Base-by-base conservation (phyloP, 1,140 invertebrate species). In the Trichonephila inaurata region DNA sequence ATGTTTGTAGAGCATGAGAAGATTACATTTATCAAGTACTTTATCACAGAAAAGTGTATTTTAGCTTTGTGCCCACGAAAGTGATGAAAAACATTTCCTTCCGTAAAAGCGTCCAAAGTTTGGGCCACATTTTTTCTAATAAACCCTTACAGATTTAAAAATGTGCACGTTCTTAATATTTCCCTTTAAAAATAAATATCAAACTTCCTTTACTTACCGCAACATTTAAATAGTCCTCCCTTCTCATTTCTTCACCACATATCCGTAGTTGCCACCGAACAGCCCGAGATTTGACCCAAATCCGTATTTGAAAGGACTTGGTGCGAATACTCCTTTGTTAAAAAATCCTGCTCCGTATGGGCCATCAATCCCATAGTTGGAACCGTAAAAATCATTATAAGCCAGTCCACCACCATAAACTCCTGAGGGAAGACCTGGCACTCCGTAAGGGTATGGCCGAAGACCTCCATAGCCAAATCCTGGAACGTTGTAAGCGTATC, bases 171-270 rank as follows among this genome's bases (percentile, higher is more conserved):
- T 28, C 28, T 28, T 28, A 28, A n/a, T n/a, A n/a, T n/a, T n/a
- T 28, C 1, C 28, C 28, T 51, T 51, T 51, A 3, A 51, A 51
- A 51, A 6, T n/a, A 28, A 28, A 51, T 51, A 5, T 51, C 5
- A 51, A 51, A 51, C 44, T 51, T 5, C 8, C 44, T 6, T 51
- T 51, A 51, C 28, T 51, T 51, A 77, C 69, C 14, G 4, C 24
- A 40, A 14, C 16, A 12, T 33, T 5, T 19, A 10, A 77, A 18
- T 16, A 18, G 16, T 0, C 14, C 18, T 77, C 33, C 28, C 28
- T 18, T 18, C 33, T 77, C 69, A 83, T 60, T 88, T 88, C 60
- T 88, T 88, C 18, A 88, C 60, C 2, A n/a, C 6, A 18, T 88
- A 88, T 14, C 3, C 61, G 51, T 18, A 24, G 60, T 64, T 86